These are phyloP conservation scores for Drosophila tanythrix DNA, from an alignment of 2,888 invertebrate genomes.

Conservation along the genomic window DNA sequence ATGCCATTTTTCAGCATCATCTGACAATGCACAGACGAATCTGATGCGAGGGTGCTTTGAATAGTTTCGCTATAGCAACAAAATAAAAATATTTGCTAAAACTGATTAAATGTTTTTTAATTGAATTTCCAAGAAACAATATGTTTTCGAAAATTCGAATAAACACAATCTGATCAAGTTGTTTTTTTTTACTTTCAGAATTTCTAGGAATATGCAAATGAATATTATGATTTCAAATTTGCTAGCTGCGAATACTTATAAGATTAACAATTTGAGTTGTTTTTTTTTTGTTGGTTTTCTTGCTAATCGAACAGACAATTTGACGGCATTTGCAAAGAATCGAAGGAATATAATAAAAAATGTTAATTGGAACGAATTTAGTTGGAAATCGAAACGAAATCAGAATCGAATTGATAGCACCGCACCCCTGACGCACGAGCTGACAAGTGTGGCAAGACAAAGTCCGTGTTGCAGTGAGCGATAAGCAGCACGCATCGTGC, in stretches of 20 bases:
- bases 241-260: not conserved
- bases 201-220: not conserved
- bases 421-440: not conserved
- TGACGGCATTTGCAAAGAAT: conserved; percentile 20
- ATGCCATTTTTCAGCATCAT: conserved; percentile 28
- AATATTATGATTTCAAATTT: not conserved
- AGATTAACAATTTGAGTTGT: conserved; percentile 6
- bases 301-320: conserved; percentile 25
- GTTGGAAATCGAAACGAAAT: conserved; percentile 14
- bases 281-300: not conserved
- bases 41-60: conserved; percentile 9
- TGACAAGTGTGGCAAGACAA: conserved; percentile 33
- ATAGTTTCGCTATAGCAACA: not conserved
- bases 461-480: conserved; percentile 47
- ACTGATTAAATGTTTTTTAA: not conserved
- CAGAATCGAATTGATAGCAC: not conserved
- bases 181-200: not conserved
- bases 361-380: conserved; percentile 7
- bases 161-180: not conserved
- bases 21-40: conserved; percentile 36
- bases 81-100: not conserved
- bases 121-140: not conserved
- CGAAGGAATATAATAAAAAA: not conserved
- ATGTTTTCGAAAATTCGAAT: not conserved
- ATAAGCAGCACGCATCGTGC: conserved; percentile 54